Percentiles rank a stretch among this genome's conserved stretches.
phyloP scores from a whole-genome alignment of 2,888 invertebrate species.

The Sinhomidia bicolor region DNA sequence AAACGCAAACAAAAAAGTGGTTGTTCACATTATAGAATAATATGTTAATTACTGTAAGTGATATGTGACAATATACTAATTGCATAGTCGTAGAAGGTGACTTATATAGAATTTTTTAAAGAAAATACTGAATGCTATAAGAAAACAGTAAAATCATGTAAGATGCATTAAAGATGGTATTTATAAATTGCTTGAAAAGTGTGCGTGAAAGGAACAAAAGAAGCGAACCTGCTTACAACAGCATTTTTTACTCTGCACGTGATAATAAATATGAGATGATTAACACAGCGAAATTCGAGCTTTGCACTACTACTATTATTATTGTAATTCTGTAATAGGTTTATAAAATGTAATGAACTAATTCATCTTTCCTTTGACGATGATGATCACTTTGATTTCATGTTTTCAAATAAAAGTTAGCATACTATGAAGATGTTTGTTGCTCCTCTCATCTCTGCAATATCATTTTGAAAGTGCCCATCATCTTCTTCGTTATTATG shows the following conservation, averaged over 20 bases:
- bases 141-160: not conserved
- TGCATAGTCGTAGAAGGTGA: too few relatives aligned
- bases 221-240: too few relatives aligned
- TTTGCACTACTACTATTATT: not conserved
- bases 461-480: constrained; percentile 69
- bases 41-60: constrained; percentile 17
- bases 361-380: constrained; percentile 43
- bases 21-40: not conserved
- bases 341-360: constrained; percentile 55
- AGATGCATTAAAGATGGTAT: not conserved
- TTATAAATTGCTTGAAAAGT: too few relatives aligned
- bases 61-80: not conserved
- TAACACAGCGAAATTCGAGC: not conserved
- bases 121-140: too few relatives aligned
- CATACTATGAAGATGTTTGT: constrained; percentile 36
- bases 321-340: not conserved
- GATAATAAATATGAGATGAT: not conserved
- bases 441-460: not conserved
- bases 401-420: constrained; percentile 29
- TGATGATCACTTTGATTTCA: constrained; percentile 15
- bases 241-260: not conserved
- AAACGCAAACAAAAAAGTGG: constrained; percentile 28
- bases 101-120: too few relatives aligned
- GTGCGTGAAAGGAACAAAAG: constrained; percentile 1
- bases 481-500: constrained; percentile 53